Percentiles rank a stretch among this genome's conserved stretches.
These are phyloP conservation scores for Hirundichthys speculiger DNA, from an alignment of 2,113 vertebrate species.

Conservation along the genomic window DNA sequence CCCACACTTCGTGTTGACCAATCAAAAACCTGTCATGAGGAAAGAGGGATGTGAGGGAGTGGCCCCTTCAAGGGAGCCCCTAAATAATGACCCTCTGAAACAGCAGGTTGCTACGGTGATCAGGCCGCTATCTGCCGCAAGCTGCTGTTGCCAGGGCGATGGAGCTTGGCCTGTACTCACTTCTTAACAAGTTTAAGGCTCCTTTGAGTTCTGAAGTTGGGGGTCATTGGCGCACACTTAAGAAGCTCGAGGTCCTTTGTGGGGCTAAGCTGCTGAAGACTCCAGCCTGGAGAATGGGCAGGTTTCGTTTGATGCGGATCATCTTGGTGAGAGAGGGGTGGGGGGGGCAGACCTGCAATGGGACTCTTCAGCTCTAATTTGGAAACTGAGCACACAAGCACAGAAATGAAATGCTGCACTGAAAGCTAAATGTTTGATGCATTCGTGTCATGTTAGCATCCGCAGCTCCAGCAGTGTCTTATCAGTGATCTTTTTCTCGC, in stretches of 20 bases:
- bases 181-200: slow-evolving; percentile 28
- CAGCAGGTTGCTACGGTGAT: slow-evolving; percentile 70
- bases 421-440: neutral
- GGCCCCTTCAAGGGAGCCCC: slow-evolving; percentile 52
- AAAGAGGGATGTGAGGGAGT: slow-evolving; percentile 49
- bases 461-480: too few relatives aligned
- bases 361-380: too few relatives aligned
- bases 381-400: too few relatives aligned
- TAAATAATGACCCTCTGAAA: slow-evolving; percentile 53
- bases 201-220: slow-evolving; percentile 57
- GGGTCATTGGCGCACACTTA: slow-evolving; percentile 47
- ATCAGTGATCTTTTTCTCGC: too few relatives aligned
- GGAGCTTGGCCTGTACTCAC: slow-evolving; percentile 28
- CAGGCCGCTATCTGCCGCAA: slow-evolving; percentile 57
- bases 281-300: slow-evolving; percentile 27
- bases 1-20: slow-evolving; percentile 52
- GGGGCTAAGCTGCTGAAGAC: slow-evolving; percentile 46
- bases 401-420: neutral
- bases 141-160: slow-evolving; percentile 57
- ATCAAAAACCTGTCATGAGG: slow-evolving; percentile 66
- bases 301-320: slow-evolving; percentile 28
- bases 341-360: neutral
- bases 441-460: neutral
- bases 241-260: slow-evolving; percentile 44
- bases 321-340: neutral